These are phyloP conservation scores for Excalfactoria chinensis DNA, from an alignment of 2,113 vertebrate species.

Conservation along the genomic window DNA sequence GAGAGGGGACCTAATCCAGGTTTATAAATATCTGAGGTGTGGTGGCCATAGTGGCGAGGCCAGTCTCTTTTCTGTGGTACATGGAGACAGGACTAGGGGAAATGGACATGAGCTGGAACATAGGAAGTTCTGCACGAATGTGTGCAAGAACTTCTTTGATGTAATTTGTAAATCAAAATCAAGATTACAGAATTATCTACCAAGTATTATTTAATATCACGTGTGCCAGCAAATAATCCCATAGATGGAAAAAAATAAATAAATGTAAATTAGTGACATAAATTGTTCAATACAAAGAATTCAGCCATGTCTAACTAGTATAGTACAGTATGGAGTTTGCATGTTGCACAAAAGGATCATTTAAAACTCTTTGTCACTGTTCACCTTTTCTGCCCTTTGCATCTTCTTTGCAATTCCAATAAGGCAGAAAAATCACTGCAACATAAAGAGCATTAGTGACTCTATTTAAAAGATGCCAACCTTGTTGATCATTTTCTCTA, in stretches of 20 bases:
- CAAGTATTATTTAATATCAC: neutral
- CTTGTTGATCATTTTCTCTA: conserved; percentile 6
- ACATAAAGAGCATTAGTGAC: conserved; percentile 46
- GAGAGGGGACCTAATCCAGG: too few species aligned
- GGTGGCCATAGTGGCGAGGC: too few species aligned
- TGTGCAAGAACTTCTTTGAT: neutral
- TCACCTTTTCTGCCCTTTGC: conserved; percentile 34
- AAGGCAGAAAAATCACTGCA: conserved; percentile 16
- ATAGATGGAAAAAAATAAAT: neutral
- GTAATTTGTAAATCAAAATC: neutral
- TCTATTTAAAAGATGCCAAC: conserved; percentile 51
- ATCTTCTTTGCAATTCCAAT: conserved; percentile 60
- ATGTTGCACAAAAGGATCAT: conserved; percentile 37
- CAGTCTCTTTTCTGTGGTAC: too few species aligned
- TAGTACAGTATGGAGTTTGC: neutral
- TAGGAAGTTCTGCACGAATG: too few species aligned
- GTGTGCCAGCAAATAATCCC: neutral
- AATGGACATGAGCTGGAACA: too few species aligned
- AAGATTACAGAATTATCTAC: neutral
- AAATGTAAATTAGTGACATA: neutral
- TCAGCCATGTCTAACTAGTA: neutral
- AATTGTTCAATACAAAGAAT: conserved; percentile 16
- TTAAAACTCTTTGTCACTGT: conserved; percentile 37
- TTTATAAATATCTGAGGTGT: too few species aligned
- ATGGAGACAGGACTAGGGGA: too few species aligned